These are phyloP conservation scores for Pterophyllum scalare DNA, from an alignment of 2,113 vertebrate species.

Conservation along the genomic window DNA sequence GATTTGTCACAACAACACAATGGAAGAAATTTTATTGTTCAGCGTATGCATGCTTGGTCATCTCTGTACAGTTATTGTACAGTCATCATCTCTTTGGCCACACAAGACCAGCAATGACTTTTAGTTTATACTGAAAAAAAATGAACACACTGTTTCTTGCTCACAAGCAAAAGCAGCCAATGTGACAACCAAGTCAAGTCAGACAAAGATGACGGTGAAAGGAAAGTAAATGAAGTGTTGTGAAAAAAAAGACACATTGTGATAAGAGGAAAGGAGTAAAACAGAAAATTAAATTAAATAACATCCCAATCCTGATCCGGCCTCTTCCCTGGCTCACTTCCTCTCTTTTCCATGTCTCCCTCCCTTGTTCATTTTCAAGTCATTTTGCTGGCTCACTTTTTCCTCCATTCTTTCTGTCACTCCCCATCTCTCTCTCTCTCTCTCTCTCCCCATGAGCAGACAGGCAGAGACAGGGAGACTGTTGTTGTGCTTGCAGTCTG, in stretches of 20 bases:
- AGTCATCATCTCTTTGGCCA: constrained; percentile 1
- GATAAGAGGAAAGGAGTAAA: constrained; percentile 3
- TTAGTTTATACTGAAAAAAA: neutral
- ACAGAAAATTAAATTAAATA: constrained; percentile 24
- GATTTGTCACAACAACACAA: constrained; percentile 3
- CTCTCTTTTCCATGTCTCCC: neutral
- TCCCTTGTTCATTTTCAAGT: constrained; percentile 34
- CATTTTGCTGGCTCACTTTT: constrained; percentile 66
- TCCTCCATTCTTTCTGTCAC: constrained; percentile 58
- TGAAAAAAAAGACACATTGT: neutral
- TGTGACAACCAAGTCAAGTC: constrained; percentile 16
- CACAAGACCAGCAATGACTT: neutral
- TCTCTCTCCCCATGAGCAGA: constrained; percentile 61
- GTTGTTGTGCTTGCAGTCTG: constrained; percentile 80
- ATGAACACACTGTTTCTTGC: constrained; percentile 13
- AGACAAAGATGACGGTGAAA: neutral
- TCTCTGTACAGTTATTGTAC: neutral
- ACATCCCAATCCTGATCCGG: constrained; percentile 5
- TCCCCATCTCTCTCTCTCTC: constrained; percentile 50
- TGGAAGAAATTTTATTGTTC: neutral
- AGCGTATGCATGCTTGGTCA: neutral
- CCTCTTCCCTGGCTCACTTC: neutral
- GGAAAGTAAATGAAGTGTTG: neutral
- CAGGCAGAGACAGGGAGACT: constrained; percentile 76
- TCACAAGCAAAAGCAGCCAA: constrained; percentile 40